Evolutionary conservation across 2,797 vertebrate genomes (phyloP), one percentile per base, ranked within the genome.

Genomic region (Myripristis murdjan): DNA sequence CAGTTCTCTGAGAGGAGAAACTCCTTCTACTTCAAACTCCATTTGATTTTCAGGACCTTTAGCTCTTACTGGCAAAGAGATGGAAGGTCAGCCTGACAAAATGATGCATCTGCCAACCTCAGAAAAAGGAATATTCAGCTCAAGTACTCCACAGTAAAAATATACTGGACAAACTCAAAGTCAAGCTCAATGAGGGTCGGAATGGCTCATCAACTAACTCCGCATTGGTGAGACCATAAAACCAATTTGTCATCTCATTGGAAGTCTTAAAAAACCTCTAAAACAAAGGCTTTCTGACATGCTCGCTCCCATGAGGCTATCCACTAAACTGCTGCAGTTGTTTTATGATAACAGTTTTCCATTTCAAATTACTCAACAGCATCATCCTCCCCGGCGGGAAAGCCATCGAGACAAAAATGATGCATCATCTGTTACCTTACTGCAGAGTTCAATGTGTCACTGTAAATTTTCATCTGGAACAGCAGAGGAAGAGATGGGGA

Each of bases 401-500:
- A n/a, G 35, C 63, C 48, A 51, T 10, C 2, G 66, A 73, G 35
- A 58, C 54, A 75, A 23, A 48, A 47, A 54, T 54, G 51, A 69
- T 65, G 60, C 64, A 75, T 73, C 33, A 73, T 55, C 28, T 43
- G 39, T 53, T 74, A 20, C 66, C 60, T 67, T 44, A 37, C 3
- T 1, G 35, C 51, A 70, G 51, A 64, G 72, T 81, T 79, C 51
- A 60, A 63, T 2, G 0, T 70, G 59, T 67, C 60, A 48, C 23
- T 26, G 47, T 71, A 55, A 84, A 80, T 83, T 53, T 65, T 73
- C 20, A 39, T 31, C 23, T 55, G 64, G 18, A 81, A 60, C 9
- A 66, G 68, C 10, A 48, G 37, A 47, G 28, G 69, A 48, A 47
- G 41, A 65, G 48, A 59, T 57, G n/a, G 47, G 18, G 59, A 74